Conservation (phyloP, 2,113 vertebrate species). For the Ammodytes marinus region DNA sequence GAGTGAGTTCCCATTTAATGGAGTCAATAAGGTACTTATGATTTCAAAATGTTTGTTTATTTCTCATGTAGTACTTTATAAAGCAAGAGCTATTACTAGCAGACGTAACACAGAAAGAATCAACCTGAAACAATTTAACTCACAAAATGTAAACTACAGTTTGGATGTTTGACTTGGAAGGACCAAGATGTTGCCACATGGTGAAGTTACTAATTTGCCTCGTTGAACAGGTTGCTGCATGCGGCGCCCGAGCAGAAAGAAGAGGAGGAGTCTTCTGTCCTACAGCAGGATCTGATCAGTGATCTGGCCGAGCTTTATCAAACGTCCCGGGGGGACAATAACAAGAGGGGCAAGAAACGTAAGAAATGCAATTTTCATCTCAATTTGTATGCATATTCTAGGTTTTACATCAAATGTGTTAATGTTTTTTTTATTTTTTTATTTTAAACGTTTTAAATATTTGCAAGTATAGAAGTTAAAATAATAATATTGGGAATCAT, state of each 20-base stretch:
- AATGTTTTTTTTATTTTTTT: neutral
- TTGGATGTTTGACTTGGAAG: neutral
- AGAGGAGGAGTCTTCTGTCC: constrained; percentile 60
- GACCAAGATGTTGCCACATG: no score
- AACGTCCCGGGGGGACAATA: constrained; percentile 72
- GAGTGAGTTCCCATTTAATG: constrained; percentile 91
- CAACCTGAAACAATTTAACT: neutral
- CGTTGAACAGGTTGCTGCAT: constrained; percentile 86
- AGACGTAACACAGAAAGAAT: neutral
- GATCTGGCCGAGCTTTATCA: constrained; percentile 91
- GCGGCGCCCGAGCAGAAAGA: constrained; percentile 72
- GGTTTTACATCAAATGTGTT: neutral
- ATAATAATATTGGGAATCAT: neutral
- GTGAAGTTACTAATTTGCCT: no score
- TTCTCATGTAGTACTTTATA: neutral
- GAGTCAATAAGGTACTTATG: constrained; percentile 90
- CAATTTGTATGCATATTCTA: neutral
- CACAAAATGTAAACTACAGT: neutral
- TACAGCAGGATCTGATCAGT: constrained; percentile 85
- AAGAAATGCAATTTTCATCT: constrained; percentile 44
- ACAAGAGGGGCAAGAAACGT: constrained; percentile 88
- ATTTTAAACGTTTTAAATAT: no score
- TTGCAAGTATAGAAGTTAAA: neutral
- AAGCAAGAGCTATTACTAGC: neutral
- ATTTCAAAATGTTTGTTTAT: neutral